Conservation (phyloP, 2,888 invertebrate species). For the Drosophila paranaensis region DNA sequence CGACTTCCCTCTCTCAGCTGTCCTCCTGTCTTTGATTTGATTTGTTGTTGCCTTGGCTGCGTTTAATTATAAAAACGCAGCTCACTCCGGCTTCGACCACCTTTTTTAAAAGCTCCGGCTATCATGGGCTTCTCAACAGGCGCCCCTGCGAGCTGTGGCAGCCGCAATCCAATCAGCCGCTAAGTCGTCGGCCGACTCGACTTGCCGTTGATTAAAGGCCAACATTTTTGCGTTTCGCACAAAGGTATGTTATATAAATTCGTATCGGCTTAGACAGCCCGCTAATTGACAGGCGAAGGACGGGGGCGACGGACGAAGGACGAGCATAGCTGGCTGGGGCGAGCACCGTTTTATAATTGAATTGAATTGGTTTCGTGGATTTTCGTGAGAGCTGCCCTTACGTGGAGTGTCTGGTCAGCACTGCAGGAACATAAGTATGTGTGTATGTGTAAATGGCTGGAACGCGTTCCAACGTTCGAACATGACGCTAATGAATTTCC, state of each 20-base stretch:
- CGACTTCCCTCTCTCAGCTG: constrained; percentile 9
- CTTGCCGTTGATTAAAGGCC: constrained; percentile 68
- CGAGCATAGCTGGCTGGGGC: not conserved
- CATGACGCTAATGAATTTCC: constrained; percentile 63
- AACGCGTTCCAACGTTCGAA: not conserved
- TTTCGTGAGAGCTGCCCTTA: constrained; percentile 41
- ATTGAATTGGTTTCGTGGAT: constrained; percentile 75
- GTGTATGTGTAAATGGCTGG: constrained; percentile 46
- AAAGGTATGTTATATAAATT: constrained; percentile 56
- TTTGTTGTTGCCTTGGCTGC: constrained; percentile 66
- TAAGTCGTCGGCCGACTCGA: constrained; percentile 56
- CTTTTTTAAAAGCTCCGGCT: constrained; percentile 26
- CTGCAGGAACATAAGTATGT: not conserved
- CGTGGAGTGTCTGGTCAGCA: constrained; percentile 12
- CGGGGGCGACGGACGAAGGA: not conserved
- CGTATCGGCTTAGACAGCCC: constrained; percentile 51
- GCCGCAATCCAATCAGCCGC: constrained; percentile 73
- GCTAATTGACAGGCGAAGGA: constrained; percentile 49
- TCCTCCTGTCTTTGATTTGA: constrained; percentile 60
- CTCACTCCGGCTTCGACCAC: constrained; percentile 21
- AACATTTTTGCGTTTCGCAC: constrained; percentile 32
- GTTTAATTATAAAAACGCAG: constrained; percentile 68
- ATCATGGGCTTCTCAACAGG: constrained; percentile 19
- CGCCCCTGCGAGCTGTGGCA: constrained; percentile 21
- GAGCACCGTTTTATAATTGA: constrained; percentile 62